phyloP scores from a whole-genome alignment of 2,888 invertebrate genomes.

The Leptinotarsa peninsularis region DNA sequence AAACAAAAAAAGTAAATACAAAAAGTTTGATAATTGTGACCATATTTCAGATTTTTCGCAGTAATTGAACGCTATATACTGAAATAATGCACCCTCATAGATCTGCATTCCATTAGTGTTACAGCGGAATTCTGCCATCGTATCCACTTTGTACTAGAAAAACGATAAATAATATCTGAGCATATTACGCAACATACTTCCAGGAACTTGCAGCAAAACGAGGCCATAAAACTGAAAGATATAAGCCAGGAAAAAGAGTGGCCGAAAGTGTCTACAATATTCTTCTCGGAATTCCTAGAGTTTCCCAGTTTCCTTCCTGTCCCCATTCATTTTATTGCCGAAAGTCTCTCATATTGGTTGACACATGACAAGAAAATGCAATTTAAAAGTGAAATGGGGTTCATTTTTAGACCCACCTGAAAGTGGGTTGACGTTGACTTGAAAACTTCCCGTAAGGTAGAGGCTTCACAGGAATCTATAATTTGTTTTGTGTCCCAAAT shows the following conservation, averaged over 20 bases:
- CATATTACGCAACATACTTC: constrained; percentile 12
- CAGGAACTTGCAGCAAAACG: neutral
- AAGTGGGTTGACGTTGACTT: constrained; percentile 5
- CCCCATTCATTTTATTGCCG: constrained; percentile 6
- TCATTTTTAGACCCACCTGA: neutral
- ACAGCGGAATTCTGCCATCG: neutral
- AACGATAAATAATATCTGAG: neutral
- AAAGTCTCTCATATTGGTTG: constrained; percentile 4
- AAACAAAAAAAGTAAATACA: too few species aligned
- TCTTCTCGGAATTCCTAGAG: constrained; percentile 4
- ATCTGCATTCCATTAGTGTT: neutral
- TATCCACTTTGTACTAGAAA: neutral
- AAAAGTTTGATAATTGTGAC: too few species aligned
- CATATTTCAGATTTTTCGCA: too few species aligned
- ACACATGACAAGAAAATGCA: constrained; percentile 18
- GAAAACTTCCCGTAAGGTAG: neutral
- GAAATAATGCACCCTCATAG: too few species aligned
- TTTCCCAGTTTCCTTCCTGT: neutral
- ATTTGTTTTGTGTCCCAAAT: neutral
- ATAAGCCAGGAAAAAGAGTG: constrained; percentile 7
- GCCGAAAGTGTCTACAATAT: constrained; percentile 6
- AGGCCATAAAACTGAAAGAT: constrained; percentile 9
- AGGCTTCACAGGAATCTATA: neutral
- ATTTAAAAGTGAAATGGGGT: constrained; percentile 17
- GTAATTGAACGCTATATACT: too few species aligned